Evolutionary conservation across 2,797 vertebrate species (phyloP).

Genomic region (Urosaurus nigricauda): DNA sequence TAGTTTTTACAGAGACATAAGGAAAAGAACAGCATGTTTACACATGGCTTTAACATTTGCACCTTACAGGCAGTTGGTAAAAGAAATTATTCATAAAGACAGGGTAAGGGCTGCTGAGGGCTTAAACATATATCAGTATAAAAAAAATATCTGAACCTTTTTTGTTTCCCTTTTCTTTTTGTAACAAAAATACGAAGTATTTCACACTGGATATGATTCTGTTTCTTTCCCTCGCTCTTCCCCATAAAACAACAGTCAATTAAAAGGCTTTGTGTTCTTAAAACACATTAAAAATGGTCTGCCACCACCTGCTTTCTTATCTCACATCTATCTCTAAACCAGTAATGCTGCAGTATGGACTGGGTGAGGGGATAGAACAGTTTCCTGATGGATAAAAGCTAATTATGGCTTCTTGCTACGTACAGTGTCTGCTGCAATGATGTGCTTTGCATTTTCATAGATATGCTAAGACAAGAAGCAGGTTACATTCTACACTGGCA

Average conservation of each 20-base stretch:
- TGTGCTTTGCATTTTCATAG: slow-evolving; percentile 66
- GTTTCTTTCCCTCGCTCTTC: slow-evolving; percentile 58
- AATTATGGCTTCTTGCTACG: slow-evolving; percentile 51
- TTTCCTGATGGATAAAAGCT: slow-evolving; percentile 34
- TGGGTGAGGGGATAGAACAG: slow-evolving; percentile 60
- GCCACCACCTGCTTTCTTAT: slow-evolving; percentile 62
- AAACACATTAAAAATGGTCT: slow-evolving; percentile 54
- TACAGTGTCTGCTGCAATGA: slow-evolving; percentile 31
- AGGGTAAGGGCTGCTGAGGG: slow-evolving; percentile 72
- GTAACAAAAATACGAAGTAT: slow-evolving; percentile 71
- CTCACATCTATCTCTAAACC: slow-evolving; percentile 66
- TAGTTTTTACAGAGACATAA: slow-evolving; percentile 54
- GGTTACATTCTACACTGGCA: slow-evolving; percentile 64
- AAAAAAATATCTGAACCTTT: slow-evolving; percentile 65
- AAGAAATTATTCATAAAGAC: slow-evolving; percentile 73
- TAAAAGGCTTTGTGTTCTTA: slow-evolving; percentile 64
- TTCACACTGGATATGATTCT: slow-evolving; percentile 58
- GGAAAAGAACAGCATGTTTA: slow-evolving; percentile 13
- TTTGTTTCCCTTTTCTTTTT: slow-evolving; percentile 41
- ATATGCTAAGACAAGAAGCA: slow-evolving; percentile 67
- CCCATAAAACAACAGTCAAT: slow-evolving; percentile 64
- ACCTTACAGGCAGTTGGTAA: slow-evolving; percentile 66
- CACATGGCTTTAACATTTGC: slow-evolving; percentile 51
- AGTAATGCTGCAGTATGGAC: slow-evolving; percentile 58
- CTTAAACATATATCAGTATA: slow-evolving; percentile 75